Evolutionary conservation across 2,888 invertebrate species (phyloP).

Genomic region (Galerucella calmariensis): DNA sequence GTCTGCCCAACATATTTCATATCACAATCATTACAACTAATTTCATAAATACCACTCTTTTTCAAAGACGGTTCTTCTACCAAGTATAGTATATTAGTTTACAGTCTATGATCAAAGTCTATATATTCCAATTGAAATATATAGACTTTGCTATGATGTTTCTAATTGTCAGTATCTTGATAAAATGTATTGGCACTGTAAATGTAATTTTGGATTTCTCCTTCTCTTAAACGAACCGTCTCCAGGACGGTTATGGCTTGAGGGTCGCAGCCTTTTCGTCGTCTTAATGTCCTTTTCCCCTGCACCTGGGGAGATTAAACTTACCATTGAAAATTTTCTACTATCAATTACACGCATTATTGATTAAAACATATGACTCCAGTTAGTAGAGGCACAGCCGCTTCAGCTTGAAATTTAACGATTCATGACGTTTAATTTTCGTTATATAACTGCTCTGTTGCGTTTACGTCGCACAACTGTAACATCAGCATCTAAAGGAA

Average conservation of each 20-base stretch:
- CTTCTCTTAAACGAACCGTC: no score
- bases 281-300: conserved; percentile 28
- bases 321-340: conserved; percentile 41
- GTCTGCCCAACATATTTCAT: no score
- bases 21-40: no score
- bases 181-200: no score
- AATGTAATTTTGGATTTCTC: no score
- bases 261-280: conserved; percentile 12
- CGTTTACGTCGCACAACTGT: neutral
- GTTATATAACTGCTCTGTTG: conserved; percentile 36
- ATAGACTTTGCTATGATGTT: no score
- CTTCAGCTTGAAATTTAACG: conserved; percentile 47
- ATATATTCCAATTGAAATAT: no score
- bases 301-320: conserved; percentile 37
- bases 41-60: no score
- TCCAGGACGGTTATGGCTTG: conserved; percentile 1
- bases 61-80: no score
- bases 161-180: no score
- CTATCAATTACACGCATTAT: conserved; percentile 55
- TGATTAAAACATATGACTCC: conserved; percentile 52
- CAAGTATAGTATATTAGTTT: no score
- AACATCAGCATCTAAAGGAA: conserved; percentile 1
- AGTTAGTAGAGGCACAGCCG: conserved; percentile 41
- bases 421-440: conserved; percentile 48
- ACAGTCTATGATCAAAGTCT: no score